Evolutionary conservation across 2,888 invertebrate species (phyloP), one percentile per base, ranked within the genome.

Genomic region (Pecten maximus): DNA sequence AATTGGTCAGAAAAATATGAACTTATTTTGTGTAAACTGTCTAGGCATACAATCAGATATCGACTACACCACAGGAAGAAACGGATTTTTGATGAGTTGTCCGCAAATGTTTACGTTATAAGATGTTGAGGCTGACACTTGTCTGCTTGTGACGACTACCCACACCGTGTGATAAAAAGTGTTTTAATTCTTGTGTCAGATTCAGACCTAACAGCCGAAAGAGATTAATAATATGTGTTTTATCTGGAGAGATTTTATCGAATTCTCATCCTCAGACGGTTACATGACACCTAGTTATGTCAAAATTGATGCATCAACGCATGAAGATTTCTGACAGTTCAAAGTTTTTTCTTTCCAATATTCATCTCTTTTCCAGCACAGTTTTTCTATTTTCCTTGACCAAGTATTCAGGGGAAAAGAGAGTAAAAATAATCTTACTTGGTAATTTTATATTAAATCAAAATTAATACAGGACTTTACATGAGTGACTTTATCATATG

Each of bases 1-100:
- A 74, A 28, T 74, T 35, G 74, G 28, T 74, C 74, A 74, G 74
- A 74, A 74, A 74, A 35, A 35, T 74, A 74, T 74, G 74, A 74
- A 74, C 74, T 74, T 74, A 74, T 23, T 74, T 28, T 28, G 35
- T 74, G 74, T 74, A 74, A 74, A 74, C 74, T 35, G 74, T 74
- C 74, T 74, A 74, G 74, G 74, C 28, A 28, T 35, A 74, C 74
- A 74, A 74, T 74, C 35, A 23, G 74, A 35, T 28, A 74, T 35
- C 35, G 74, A 74, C 74, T 74, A 35, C 74, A 74, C 35, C 74
- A 15, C 74, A 10, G 15, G 1, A 35, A 74, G 74, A 35, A 74
- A 74, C 35, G 28, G 35, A 35, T 35, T 28, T 74, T 74, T 74
- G 74, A 74, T 74, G 28, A 74, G 74, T 35, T 35, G 74, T 74